Conservation (phyloP, 2,113 vertebrate genomes). For the Ciconia maguari region DNA sequence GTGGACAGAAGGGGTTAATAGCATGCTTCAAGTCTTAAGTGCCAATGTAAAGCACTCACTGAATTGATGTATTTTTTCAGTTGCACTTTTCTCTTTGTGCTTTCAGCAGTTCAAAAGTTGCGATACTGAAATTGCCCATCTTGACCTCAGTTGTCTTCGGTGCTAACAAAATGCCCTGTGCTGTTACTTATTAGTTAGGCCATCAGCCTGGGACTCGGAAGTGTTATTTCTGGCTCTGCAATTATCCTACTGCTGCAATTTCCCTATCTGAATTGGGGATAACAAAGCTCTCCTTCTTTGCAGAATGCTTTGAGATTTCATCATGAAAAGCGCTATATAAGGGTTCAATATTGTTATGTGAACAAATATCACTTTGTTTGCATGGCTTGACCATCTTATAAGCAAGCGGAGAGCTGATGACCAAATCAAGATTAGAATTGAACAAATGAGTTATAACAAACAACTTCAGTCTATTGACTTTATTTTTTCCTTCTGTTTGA, state of each 20-base stretch:
- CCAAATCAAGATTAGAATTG: conserved; percentile 2
- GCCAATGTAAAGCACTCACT: neutral
- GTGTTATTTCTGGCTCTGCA: conserved; percentile 58
- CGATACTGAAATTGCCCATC: neutral
- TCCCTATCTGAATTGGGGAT: neutral
- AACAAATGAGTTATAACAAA: conserved; percentile 3
- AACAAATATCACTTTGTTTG: conserved; percentile 51
- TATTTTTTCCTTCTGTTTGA: neutral
- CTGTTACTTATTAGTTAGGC: neutral
- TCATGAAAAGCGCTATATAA: neutral
- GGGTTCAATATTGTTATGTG: neutral
- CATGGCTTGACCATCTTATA: neutral
- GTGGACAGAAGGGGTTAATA: neutral
- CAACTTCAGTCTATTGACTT: neutral
- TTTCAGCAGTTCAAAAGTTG: neutral
- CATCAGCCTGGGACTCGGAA: neutral
- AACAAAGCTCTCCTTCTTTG: conserved; percentile 50
- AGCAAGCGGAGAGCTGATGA: neutral
- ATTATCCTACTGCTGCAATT: conserved; percentile 42
- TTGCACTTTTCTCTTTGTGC: neutral
- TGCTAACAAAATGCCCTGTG: neutral
- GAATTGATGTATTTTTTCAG: neutral
- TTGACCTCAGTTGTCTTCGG: neutral
- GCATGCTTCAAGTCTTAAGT: neutral
- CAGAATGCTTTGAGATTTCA: neutral